phyloP scores from a whole-genome alignment of 2,888 invertebrate species.

The Ennomos erosarius region DNA sequence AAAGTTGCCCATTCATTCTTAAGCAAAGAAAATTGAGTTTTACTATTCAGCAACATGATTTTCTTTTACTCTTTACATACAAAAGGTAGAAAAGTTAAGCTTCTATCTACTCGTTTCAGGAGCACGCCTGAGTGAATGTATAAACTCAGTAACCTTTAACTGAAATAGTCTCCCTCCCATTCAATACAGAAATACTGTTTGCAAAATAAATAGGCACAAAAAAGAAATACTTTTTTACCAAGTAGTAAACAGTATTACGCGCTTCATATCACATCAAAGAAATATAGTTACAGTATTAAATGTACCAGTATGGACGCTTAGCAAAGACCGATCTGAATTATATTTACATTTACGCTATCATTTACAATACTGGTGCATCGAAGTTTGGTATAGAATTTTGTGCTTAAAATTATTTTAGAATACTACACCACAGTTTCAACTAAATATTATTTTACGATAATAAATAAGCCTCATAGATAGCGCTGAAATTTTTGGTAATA shows the following conservation, averaged over 20 bases:
- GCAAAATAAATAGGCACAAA: slow-evolving; percentile 35
- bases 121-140: slow-evolving; percentile 10
- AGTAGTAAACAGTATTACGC: slow-evolving; percentile 45
- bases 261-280: slow-evolving; percentile 36
- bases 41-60: too few relatives aligned
- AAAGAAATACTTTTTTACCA: slow-evolving; percentile 31
- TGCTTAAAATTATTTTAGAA: too few relatives aligned
- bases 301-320: slow-evolving; percentile 22
- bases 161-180: slow-evolving; percentile 34
- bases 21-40: not conserved
- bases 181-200: slow-evolving; percentile 26
- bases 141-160: slow-evolving; percentile 26
- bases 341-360: too few relatives aligned
- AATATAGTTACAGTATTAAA: slow-evolving; percentile 12
- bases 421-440: too few relatives aligned
- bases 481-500: too few relatives aligned
- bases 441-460: too few relatives aligned
- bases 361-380: too few relatives aligned
- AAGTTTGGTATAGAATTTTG: too few relatives aligned
- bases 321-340: too few relatives aligned
- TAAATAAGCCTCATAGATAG: too few relatives aligned
- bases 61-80: too few relatives aligned
- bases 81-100: too few relatives aligned
- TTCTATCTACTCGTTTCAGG: slow-evolving; percentile 5
- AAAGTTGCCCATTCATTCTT: not conserved